Base-by-base conservation (phyloP, 2,797 vertebrate genomes). In the Sternotherus odoratus region DNA sequence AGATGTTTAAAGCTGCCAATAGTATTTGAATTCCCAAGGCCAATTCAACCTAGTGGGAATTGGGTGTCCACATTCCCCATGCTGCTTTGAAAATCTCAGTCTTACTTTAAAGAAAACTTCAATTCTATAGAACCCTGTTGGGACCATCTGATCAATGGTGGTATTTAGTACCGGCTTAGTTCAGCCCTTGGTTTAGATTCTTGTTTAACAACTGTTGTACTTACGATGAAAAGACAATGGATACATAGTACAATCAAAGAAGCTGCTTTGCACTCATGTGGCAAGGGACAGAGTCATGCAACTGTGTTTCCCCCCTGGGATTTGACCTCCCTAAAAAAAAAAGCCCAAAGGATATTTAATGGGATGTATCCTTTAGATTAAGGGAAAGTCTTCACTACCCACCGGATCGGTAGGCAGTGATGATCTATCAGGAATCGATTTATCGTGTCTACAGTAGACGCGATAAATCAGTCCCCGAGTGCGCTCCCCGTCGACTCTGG, bases 191-290 rank as follows among this genome's bases (percentile, higher is more conserved):
- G 13, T 87, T n/a, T 85, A 43, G 8, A 17, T 8, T 77, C 24
- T 24, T 9, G 57, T 17, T 81, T 72, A 91, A 80, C 23, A 85
- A 57, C 66, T 90, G 60, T 69, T 12, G 23, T 5, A 78, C 63
- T 77, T 53, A 93, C n/a, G 56, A 92, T 51, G 12, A 28, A 75
- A 48, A 46, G 72, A 75, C 72, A 85, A 33, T 74, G n/a, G 90
- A 78, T 48, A 46, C 4, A 91, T 78, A 86, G 21, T 50, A 88
- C 77, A 69, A 24, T 36, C 48, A 83, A 54, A 6, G n/a, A 13
- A 49, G 89, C 85, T 79, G 82, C 23, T 83, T 53, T 86, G 39
- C 43, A 78, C 17, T 85, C 53, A 75, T 17, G 26, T 75, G 12
- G 43, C 72, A 75, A 30, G 72, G 48, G n/a, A 51, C 60, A 46